These are phyloP conservation scores for Panzeria rudis DNA, from an alignment of 2,888 invertebrate genomes.

Conservation along the genomic window DNA sequence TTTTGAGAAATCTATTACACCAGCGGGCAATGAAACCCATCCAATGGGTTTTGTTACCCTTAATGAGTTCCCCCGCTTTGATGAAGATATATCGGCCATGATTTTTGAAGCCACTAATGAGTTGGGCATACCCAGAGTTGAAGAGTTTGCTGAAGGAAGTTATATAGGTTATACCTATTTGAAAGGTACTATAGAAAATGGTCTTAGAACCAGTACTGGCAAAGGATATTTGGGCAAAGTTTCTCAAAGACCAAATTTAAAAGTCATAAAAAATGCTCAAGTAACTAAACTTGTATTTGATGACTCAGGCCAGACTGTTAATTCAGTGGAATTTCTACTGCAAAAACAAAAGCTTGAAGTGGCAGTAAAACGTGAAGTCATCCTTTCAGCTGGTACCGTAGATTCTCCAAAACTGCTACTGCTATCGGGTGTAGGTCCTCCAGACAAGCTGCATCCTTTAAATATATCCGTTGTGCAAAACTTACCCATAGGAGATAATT, in stretches of 20 bases:
- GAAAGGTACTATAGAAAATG: constrained; percentile 85
- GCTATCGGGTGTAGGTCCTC: constrained; percentile 78
- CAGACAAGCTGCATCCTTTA: constrained; percentile 71
- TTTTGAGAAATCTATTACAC: constrained; percentile 88
- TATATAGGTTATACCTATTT: constrained; percentile 84
- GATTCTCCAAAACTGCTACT: constrained; percentile 77
- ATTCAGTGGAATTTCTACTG: constrained; percentile 84
- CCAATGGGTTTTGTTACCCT: constrained; percentile 82
- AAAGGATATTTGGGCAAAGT: constrained; percentile 87
- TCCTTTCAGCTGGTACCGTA: constrained; percentile 77
- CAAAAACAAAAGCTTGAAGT: constrained; percentile 80
- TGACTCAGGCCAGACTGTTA: constrained; percentile 82
- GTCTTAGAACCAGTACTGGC: constrained; percentile 89
- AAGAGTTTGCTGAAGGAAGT: constrained; percentile 80
- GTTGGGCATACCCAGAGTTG: constrained; percentile 81
- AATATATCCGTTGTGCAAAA: constrained; percentile 75
- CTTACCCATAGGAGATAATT: constrained; percentile 87
- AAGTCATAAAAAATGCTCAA: constrained; percentile 85
- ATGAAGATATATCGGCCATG: constrained; percentile 70
- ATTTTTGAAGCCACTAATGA: constrained; percentile 84
- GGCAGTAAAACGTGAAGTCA: constrained; percentile 74
- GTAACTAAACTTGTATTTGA: constrained; percentile 85
- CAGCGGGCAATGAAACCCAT: constrained; percentile 66
- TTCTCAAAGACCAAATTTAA: constrained; percentile 85
- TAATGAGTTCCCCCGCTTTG: constrained; percentile 78